phyloP scores from a whole-genome alignment of 2,113 vertebrate genomes.

The Rhineura floridana region DNA sequence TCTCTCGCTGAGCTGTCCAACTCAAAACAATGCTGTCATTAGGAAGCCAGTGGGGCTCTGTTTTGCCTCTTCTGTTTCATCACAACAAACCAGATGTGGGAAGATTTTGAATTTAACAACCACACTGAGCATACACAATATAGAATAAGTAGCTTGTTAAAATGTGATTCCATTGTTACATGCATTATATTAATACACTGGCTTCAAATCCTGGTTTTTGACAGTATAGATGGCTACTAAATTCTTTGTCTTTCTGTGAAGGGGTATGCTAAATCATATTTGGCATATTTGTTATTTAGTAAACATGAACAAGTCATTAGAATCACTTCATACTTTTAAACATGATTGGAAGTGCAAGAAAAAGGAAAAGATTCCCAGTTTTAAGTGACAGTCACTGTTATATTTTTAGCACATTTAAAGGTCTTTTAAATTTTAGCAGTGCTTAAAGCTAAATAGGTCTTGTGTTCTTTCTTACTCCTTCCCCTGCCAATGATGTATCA shows the following conservation, averaged over 20 bases:
- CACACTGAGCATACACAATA: neutral
- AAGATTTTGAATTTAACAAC: neutral
- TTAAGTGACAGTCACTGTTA: neutral
- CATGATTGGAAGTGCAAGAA: neutral
- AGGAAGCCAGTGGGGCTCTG: neutral
- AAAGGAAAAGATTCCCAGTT: neutral
- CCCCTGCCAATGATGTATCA: neutral
- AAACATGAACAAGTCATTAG: neutral
- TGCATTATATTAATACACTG: neutral
- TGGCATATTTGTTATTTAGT: neutral
- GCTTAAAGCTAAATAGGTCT: neutral
- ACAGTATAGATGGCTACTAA: neutral
- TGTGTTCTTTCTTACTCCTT: neutral
- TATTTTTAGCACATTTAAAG: neutral
- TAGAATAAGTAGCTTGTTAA: neutral
- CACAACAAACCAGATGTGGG: neutral
- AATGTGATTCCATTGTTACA: neutral
- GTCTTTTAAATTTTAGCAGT: neutral
- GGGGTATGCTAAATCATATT: neutral
- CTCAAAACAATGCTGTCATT: slow-evolving; percentile 16
- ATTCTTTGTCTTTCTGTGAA: slow-evolving; percentile 1
- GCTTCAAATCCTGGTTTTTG: neutral
- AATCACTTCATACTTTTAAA: neutral
- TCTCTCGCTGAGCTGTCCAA: neutral
- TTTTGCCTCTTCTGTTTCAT: neutral